A percentile compares a stretch with the other conserved stretches of the same genome.
phyloP scores from a whole-genome alignment of 2,797 vertebrate species.

The Oreochromis mossambicus region DNA sequence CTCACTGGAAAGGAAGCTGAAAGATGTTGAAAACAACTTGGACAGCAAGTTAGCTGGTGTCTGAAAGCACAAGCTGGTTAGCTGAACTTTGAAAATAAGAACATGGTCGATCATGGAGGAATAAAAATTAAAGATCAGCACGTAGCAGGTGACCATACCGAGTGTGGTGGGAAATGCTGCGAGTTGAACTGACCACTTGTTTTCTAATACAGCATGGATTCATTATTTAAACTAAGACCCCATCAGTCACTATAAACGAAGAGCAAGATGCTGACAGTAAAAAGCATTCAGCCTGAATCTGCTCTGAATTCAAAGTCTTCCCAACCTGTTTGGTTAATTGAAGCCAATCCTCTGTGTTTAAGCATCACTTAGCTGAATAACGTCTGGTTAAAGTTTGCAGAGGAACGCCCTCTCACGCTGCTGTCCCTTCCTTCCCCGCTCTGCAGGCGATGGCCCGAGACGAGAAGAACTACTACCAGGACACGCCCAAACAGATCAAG shows the following conservation, averaged over 20 bases:
- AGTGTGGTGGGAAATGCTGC: not conserved
- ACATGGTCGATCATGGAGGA: not conserved
- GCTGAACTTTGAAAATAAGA: not conserved
- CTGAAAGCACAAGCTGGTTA: not conserved
- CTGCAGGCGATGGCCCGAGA: conserved; percentile 91
- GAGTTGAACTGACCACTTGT: not conserved
- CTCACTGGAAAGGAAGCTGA: not conserved
- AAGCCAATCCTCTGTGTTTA: not conserved
- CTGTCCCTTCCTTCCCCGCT: not conserved
- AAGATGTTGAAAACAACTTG: not conserved
- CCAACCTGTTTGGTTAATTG: not conserved
- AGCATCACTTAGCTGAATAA: fast-evolving
- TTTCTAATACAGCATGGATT: not conserved
- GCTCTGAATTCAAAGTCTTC: not conserved
- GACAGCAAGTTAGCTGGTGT: not conserved
- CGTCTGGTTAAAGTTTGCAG: not conserved
- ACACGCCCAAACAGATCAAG: conserved; percentile 93
- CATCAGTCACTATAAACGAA: not conserved
- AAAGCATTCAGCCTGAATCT: not conserved
- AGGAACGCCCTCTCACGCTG: not conserved
- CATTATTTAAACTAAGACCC: not conserved
- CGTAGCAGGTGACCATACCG: not conserved
- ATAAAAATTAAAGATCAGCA: not conserved
- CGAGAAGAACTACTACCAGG: conserved; percentile 97
- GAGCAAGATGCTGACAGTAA: not conserved